A percentile compares a stretch with the other conserved stretches of the same genome.
phyloP scores from a whole-genome alignment of 1,140 invertebrate genomes.

The Tetragnatha versicolor region DNA sequence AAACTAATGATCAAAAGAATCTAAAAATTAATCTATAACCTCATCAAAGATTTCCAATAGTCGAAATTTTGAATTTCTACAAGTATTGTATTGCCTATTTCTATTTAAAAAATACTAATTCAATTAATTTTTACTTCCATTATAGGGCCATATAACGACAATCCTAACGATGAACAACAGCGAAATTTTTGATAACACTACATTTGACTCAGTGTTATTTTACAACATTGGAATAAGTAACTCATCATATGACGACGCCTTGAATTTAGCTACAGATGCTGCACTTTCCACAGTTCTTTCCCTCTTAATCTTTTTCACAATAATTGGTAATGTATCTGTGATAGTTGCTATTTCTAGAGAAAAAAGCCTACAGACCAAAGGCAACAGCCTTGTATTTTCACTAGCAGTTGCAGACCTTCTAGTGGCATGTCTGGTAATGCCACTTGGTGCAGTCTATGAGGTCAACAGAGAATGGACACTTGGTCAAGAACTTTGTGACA shows the following conservation, averaged over 20 bases:
- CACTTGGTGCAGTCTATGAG: conserved; percentile 82
- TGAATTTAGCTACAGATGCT: neutral
- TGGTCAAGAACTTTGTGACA: conserved; percentile 86
- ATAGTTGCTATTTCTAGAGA: conserved; percentile 91
- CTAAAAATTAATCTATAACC: no score
- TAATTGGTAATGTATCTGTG: conserved; percentile 86
- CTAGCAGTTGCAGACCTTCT: conserved; percentile 85
- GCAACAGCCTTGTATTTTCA: conserved; percentile 84
- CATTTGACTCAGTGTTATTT: conserved; percentile 14
- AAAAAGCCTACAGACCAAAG: conserved; percentile 82
- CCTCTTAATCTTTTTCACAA: conserved; percentile 56
- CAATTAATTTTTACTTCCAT: neutral
- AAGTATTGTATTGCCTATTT: no score
- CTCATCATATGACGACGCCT: neutral
- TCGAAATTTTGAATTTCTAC: no score
- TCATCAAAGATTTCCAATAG: no score
- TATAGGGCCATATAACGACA: neutral
- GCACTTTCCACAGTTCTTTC: conserved; percentile 46
- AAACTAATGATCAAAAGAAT: no score
- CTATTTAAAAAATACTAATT: no score
- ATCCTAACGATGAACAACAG: conserved; percentile 13
- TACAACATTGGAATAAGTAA: neutral
- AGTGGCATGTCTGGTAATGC: conserved; percentile 87
- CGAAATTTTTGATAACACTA: conserved; percentile 37
- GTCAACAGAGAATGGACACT: conserved; percentile 78